A percentile compares a stretch with the other conserved stretches of the same genome.
Evolutionary conservation across 1,140 invertebrate genomes (phyloP).

Genomic region (Pygmarrhopalites habei): DNA sequence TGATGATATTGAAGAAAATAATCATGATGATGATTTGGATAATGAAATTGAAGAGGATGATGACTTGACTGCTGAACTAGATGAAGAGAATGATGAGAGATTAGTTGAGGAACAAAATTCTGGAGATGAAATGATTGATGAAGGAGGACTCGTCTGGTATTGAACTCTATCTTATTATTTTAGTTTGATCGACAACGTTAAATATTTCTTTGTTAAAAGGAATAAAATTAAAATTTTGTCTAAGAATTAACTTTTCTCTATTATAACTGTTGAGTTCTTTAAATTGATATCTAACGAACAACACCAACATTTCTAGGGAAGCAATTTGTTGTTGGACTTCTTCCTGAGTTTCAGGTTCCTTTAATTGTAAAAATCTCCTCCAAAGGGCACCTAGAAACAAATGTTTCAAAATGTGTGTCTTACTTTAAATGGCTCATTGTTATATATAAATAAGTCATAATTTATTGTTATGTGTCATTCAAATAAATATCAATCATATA

Average conservation of each 20-base stretch:
- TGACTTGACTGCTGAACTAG: not conserved
- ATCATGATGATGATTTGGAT: not conserved
- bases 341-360: conserved; percentile 23
- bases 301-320: conserved; percentile 33
- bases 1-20: not conserved
- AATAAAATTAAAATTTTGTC: conserved; percentile 20
- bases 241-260: conserved; percentile 14
- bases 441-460: not conserved
- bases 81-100: not conserved
- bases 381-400: conserved; percentile 56
- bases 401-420: not conserved
- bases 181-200: not conserved
- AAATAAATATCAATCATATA: not conserved
- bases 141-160: too few species aligned
- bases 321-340: conserved; percentile 20
- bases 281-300: conserved; percentile 34
- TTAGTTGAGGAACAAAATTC: not conserved
- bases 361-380: conserved; percentile 61
- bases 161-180: not conserved
- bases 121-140: not conserved
- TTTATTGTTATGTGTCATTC: too few species aligned
- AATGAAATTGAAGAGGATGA: not conserved
- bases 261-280: conserved; percentile 17
- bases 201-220: conserved; percentile 28
- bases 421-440: not conserved